phyloP scores from a whole-genome alignment of 2,888 invertebrate species.

The Limenitis camilla region DNA sequence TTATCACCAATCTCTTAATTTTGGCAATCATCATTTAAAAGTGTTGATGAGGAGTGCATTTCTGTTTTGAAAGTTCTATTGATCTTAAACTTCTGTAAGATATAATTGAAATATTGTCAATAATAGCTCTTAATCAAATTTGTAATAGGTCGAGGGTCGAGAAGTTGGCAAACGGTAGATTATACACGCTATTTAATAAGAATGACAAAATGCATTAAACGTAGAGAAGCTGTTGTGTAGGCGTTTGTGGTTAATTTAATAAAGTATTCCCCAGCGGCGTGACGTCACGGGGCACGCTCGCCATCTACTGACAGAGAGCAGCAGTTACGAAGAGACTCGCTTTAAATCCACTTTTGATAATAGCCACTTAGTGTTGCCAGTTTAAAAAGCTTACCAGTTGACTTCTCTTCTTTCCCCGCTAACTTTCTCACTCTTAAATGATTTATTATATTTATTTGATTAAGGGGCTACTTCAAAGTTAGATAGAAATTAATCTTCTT shows the following conservation, averaged over 20 bases:
- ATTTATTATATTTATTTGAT: not conserved
- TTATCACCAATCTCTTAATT: too few relatives aligned
- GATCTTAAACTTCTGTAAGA: too few relatives aligned
- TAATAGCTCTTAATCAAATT: too few relatives aligned
- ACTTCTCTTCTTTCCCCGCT: not conserved
- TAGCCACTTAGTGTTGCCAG: constrained; percentile 11
- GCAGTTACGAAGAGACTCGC: not conserved
- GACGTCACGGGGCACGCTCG: not conserved
- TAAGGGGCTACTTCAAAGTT: not conserved
- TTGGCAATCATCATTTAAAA: too few relatives aligned
- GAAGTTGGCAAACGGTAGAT: too few relatives aligned
- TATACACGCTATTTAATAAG: not conserved
- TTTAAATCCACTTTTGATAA: constrained; percentile 3
- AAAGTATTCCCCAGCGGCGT: not conserved
- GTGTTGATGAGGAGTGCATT: too few relatives aligned
- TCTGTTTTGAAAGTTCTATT: too few relatives aligned
- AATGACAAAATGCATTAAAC: not conserved
- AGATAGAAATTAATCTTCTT: too few relatives aligned
- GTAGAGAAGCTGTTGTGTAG: not conserved
- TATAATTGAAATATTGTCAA: too few relatives aligned
- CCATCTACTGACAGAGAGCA: too few relatives aligned
- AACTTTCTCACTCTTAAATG: constrained; percentile 6
- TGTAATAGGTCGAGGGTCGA: too few relatives aligned
- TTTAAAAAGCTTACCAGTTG: constrained; percentile 1
- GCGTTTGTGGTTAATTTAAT: not conserved